Base-by-base conservation (phyloP, 2,888 invertebrate genomes). In the Rosalia funebris region DNA sequence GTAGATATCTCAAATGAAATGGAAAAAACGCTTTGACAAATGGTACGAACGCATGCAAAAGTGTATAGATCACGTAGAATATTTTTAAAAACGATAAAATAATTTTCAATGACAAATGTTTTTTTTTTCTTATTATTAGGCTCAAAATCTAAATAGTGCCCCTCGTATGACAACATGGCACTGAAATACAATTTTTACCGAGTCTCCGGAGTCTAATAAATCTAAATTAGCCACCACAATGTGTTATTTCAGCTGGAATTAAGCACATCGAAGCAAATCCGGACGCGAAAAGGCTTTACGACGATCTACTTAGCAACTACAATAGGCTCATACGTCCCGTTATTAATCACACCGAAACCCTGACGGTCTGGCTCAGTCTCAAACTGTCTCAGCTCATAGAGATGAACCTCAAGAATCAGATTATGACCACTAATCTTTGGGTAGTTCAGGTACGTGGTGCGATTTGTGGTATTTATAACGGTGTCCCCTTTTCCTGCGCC, bases 391-490 rank as follows among this genome's bases (percentile, higher is more conserved):
- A 96, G 81, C 84, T 96, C 37, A 94, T 95, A 82, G 95, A 96
- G 80, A 92, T 93, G 83, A 96, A 95, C 78, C 78, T 96, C 61
- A 94, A 95, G 83, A 95, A 93, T 80, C 95, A 96, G 82, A 92
- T 96, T 62, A 94, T 96, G 93, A 95, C 95, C 0, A 95, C 95
- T 0, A 96, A 95, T 79, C 85, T 96, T 10, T 96, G 95, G 95
- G 93, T 96, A 1, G 93, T 94, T 68, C 95, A 95, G 88, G 94
- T 93, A 78, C 83, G 14, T 11, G 11, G 16, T 15, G 9, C 25
- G 37, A 37, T 37, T 37, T 7, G 14, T 37, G 14, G 7, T 31
- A 31, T 31, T 31, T 31, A n/a, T n/a, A n/a, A n/a, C n/a, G n/a
- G n/a, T n/a, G n/a, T n/a, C n/a, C n/a, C n/a, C n/a, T n/a, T n/a